Base-by-base conservation (phyloP, 2,888 invertebrate species). In the Lasius fuliginosus region DNA sequence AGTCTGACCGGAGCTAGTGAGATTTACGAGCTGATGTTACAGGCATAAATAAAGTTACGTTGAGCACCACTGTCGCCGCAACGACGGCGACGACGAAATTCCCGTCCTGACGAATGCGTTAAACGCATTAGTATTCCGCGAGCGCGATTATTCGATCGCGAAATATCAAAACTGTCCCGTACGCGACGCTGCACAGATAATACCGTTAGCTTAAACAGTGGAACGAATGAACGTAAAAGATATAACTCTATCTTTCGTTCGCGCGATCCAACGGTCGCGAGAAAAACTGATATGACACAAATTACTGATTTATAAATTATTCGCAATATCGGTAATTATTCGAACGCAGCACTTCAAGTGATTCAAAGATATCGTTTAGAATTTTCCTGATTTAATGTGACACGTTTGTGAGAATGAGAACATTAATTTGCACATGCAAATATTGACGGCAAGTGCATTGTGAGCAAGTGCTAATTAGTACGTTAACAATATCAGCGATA, bases 61-160 rank as follows among this genome's bases (percentile, higher is more conserved):
- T 85, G 89, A 88, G 86, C 82, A 82, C 67, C 86, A 69, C 86
- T 89, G 89, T 89, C 87, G 82, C 67, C 84, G 90, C 69, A 33
- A 79, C 67, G 83, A 65, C 76, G 84, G 42, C 76, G 36, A 49
- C 40, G 53, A 8, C 53, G 53, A 53, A 53, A 60, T 49, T 36
- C 9, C n/a, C 65, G 56, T 53, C 40, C 77, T 56, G 64, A 75
- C 86, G 85, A 83, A 88, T 65, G 84, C 76, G 83, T 83, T 86
- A 84, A 87, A 85, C 87, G 83, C 87, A 88, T 89, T 89, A 89
- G 85, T 88, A 89, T 89, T 89, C 87, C 33, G 46, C 49, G 46
- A 27, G 62, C 56, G 79, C 82, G 82, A 90, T 89, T 87, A 90
- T 87, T 83, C 76, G 76, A 82, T 67, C 67, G 67, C 46, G 46